Evolutionary conservation across 2,888 invertebrate species (phyloP).

Genomic region (Mesodorylaimus sp.): DNA sequence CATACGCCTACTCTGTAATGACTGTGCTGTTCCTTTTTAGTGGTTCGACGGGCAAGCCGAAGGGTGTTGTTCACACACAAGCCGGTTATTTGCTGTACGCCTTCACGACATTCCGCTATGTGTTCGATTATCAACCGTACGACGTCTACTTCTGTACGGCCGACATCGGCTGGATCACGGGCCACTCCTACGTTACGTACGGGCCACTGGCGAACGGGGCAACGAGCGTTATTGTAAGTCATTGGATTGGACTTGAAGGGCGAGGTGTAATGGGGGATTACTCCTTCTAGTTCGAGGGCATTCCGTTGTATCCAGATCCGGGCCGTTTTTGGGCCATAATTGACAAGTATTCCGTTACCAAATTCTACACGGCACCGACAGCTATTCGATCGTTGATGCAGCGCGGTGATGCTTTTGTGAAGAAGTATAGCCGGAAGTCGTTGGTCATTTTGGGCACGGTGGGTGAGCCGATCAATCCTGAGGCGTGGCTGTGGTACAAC

Average conservation of each 20-base stretch:
- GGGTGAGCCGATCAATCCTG: conserved; percentile 95
- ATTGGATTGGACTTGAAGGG: background rate
- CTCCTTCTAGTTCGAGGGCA: conserved; percentile 50
- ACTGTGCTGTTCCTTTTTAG: too few species aligned
- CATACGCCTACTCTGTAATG: too few species aligned
- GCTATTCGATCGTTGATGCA: conserved; percentile 90
- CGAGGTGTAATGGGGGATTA: background rate
- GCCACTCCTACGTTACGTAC: conserved; percentile 51
- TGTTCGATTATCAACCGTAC: conserved; percentile 51
- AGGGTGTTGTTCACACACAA: conserved; percentile 81
- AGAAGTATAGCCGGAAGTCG: conserved; percentile 47
- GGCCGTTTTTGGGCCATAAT: conserved; percentile 80
- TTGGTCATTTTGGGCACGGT: conserved; percentile 78
- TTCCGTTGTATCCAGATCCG: conserved; percentile 80
- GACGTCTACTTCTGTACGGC: conserved; percentile 66
- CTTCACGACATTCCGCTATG: conserved; percentile 73
- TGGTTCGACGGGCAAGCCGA: conserved; percentile 92
- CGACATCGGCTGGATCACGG: conserved; percentile 66
- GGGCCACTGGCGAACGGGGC: conserved; percentile 83
- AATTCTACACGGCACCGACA: conserved; percentile 96
- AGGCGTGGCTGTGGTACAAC: conserved; percentile 73
- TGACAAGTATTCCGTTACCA: conserved; percentile 74
- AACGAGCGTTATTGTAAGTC: conserved; percentile 70
- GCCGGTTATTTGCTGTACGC: conserved; percentile 86
- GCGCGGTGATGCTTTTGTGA: conserved; percentile 65